Base-by-base conservation (phyloP, 2,888 invertebrate genomes). In the Orthosia cruda region DNA sequence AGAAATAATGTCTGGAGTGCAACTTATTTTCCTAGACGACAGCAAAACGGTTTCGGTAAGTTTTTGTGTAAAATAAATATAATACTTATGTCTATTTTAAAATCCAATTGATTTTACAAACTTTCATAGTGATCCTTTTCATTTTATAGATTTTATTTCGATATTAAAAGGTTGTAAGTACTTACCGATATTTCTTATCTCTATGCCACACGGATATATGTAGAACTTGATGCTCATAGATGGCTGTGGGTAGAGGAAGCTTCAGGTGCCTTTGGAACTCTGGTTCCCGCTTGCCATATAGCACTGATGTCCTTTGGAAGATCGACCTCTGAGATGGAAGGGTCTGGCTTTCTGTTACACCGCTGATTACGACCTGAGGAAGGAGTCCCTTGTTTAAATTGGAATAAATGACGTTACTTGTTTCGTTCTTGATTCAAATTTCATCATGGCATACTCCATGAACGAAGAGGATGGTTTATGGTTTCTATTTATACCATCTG, bases 161-260 rank as follows among this genome's bases (percentile, higher is more conserved):
- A 18, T 58, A n/a, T 18, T 58, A 11, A 11, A 40, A 40, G 40
- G 40, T 40, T 40, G 12, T 3, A 15, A 12, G 47, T 23, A 90
- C 92, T 88, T 89, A 99, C 99, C 98, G 98, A 93, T 98, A 97
- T 86, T 97, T 97, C 87, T 98, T 97, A 94, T 98, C 98, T 85
- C 99, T 97, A 93, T 98, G 98, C 99, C 99, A 99, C 62, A 98
- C 98, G 61, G 98, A 98, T 87, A 99, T 97, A 88, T 98, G 97
- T 61, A 98, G 96, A 92, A 97, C 97, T 89, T 97, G 97, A 65
- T 97, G 95, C 58, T 96, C 95, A 89, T 97, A 97, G 47, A 95
- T 87, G 52, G 96, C 95, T 20, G 94, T 91, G 23, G 97, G 96
- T 69, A 98, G 92, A 2, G 98, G 97, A 85, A 98, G 97, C 88